These are phyloP conservation scores for Chelmon rostratus DNA, from an alignment of 2,797 vertebrate species.

Conservation along the genomic window DNA sequence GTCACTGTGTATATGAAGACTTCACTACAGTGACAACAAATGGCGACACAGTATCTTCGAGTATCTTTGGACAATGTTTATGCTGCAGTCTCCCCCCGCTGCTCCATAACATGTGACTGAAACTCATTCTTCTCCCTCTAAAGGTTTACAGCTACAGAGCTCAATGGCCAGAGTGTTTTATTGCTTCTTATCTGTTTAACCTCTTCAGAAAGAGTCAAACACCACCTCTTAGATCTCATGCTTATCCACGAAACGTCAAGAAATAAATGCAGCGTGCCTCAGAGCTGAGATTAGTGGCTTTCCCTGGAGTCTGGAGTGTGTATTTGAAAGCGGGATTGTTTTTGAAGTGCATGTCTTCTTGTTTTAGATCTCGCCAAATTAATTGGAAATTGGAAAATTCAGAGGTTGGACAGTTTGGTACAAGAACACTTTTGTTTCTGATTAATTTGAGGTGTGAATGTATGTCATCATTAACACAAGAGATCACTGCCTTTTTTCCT, in stretches of 20 bases:
- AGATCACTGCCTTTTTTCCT: too few relatives aligned
- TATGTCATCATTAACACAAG: too few relatives aligned
- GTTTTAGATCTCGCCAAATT: slow-evolving; percentile 4
- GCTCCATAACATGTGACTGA: slow-evolving; percentile 2
- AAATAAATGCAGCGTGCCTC: slow-evolving; percentile 18
- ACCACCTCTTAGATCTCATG: slow-evolving; percentile 32
- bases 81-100: not conserved
- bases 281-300: slow-evolving; percentile 13
- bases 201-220: slow-evolving; percentile 39
- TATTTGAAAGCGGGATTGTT: not conserved
- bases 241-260: slow-evolving; percentile 37
- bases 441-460: slow-evolving; percentile 3
- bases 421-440: not conserved
- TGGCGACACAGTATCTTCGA: not conserved
- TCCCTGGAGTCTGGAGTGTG: not conserved
- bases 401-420: not conserved
- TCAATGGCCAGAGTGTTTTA: slow-evolving; percentile 13
- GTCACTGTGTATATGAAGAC: not conserved
- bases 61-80: not conserved
- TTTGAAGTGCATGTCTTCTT: slow-evolving; percentile 2
- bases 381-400: not conserved
- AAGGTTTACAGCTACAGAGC: slow-evolving; percentile 37
- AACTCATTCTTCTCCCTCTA: slow-evolving; percentile 14
- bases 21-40: not conserved
- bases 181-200: slow-evolving; percentile 46